Evolutionary conservation across 2,888 invertebrate species (phyloP).

Genomic region (Archaeoteleia sp.): DNA sequence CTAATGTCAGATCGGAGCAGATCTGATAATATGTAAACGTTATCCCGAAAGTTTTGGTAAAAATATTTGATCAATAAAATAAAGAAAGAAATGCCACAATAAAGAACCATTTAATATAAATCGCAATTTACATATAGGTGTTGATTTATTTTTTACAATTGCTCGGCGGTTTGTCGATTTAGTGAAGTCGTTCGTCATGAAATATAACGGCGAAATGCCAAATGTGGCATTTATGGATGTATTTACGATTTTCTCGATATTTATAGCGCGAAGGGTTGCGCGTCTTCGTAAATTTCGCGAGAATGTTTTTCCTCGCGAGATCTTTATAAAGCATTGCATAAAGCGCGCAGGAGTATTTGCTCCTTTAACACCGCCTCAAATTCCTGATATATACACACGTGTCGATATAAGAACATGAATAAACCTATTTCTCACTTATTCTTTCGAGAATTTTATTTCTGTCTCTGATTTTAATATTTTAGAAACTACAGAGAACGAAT

Average conservation of each 20-base stretch:
- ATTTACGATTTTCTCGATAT: constrained; percentile 48
- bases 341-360: constrained; percentile 25
- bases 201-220: constrained; percentile 36
- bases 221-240: constrained; percentile 51
- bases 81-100: too few relatives aligned
- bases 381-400: constrained; percentile 36
- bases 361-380: constrained; percentile 36
- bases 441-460: constrained; percentile 44
- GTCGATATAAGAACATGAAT: constrained; percentile 43
- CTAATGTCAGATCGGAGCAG: too few relatives aligned
- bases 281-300: constrained; percentile 56
- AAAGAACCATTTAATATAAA: neutral
- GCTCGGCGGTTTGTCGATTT: constrained; percentile 4
- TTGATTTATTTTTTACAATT: neutral
- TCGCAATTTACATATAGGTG: neutral
- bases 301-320: constrained; percentile 46
- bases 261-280: constrained; percentile 48
- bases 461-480: constrained; percentile 35
- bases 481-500: too few relatives aligned
- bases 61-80: too few relatives aligned
- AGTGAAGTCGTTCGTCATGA: constrained; percentile 36
- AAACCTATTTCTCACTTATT: constrained; percentile 37
- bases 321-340: constrained; percentile 51
- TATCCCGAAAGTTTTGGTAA: too few relatives aligned
- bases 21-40: too few relatives aligned